Percentiles rank a stretch among this genome's conserved stretches.
Conservation (phyloP, 2,888 invertebrate species). For the Idaea straminata region DNA sequence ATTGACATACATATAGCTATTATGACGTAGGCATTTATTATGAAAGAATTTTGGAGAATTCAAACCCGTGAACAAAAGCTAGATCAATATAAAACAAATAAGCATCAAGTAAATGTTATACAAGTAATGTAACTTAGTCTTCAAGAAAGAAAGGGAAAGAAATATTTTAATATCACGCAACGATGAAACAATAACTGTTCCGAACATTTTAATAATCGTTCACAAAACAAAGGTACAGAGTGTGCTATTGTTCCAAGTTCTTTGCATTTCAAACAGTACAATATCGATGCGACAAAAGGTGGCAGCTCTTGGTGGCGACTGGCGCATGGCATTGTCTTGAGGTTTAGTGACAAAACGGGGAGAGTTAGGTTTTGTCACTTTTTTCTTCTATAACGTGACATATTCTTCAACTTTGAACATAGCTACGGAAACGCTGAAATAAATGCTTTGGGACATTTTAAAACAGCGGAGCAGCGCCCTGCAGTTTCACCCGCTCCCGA, state of each 20-base stretch:
- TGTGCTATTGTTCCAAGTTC: slow-evolving; percentile 18
- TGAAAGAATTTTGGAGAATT: too few species aligned
- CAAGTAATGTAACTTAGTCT: slow-evolving; percentile 9
- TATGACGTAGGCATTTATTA: too few species aligned
- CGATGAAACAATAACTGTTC: slow-evolving; percentile 19
- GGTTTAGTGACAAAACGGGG: not conserved
- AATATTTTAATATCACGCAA: not conserved
- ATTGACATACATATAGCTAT: too few species aligned
- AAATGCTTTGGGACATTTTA: too few species aligned
- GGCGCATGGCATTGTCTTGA: slow-evolving; percentile 8
- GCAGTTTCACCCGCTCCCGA: too few species aligned
- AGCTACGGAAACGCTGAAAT: not conserved
- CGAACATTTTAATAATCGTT: slow-evolving; percentile 28
- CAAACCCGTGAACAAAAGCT: too few species aligned
- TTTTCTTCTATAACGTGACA: not conserved
- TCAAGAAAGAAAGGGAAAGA: not conserved
- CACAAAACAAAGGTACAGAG: slow-evolving; percentile 26
- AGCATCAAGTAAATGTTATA: too few species aligned
- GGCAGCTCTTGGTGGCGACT: not conserved
- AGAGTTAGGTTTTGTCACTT: not conserved
- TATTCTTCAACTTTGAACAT: not conserved
- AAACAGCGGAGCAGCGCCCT: too few species aligned
- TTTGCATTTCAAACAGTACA: slow-evolving; percentile 28
- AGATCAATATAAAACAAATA: too few species aligned
- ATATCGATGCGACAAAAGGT: slow-evolving; percentile 5